Evolutionary conservation across 1,140 invertebrate species (phyloP).

Genomic region (Drosophila guanche): DNA sequence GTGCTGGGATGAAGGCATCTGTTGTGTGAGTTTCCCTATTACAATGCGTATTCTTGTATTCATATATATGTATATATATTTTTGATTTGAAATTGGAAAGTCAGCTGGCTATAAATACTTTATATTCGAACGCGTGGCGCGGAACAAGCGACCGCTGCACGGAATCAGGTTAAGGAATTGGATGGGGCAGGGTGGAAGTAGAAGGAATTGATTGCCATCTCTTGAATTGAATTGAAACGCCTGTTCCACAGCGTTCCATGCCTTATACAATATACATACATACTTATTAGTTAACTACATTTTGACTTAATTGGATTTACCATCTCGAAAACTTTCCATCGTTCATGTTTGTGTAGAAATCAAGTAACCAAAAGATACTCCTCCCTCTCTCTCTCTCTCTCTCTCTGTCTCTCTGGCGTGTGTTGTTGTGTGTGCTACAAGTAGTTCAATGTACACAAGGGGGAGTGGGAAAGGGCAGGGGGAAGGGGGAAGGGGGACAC

Average conservation of each 20-base stretch:
- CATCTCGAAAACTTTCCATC: slow-evolving; percentile 9
- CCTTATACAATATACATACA: slow-evolving; percentile 43
- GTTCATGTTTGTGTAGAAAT: slow-evolving; percentile 16
- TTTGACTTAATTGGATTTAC: slow-evolving; percentile 9
- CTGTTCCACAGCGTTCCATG: slow-evolving; percentile 32
- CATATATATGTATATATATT: slow-evolving; percentile 23
- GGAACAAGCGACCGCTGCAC: slow-evolving; percentile 9
- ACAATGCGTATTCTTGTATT: slow-evolving; percentile 20
- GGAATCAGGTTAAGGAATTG: slow-evolving; percentile 21
- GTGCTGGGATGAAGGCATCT: slow-evolving; percentile 33
- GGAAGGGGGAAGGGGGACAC: slow-evolving; percentile 6
- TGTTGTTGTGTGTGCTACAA: neutral
- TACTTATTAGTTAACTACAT: slow-evolving; percentile 59
- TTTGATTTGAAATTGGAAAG: slow-evolving; percentile 32
- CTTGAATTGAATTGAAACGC: slow-evolving; percentile 53
- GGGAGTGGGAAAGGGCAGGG: too few relatives aligned
- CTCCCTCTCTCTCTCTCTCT: too few relatives aligned
- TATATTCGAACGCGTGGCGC: slow-evolving; percentile 3
- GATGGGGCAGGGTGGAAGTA: too few relatives aligned
- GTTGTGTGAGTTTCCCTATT: slow-evolving; percentile 6
- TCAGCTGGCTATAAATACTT: too few relatives aligned
- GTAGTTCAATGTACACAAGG: slow-evolving; percentile 42
- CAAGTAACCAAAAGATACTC: too few relatives aligned
- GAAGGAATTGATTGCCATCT: slow-evolving; percentile 55
- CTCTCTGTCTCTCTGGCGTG: too few relatives aligned